Conservation (phyloP, 1,140 invertebrate species). For the Drosophila athabasca region DNA sequence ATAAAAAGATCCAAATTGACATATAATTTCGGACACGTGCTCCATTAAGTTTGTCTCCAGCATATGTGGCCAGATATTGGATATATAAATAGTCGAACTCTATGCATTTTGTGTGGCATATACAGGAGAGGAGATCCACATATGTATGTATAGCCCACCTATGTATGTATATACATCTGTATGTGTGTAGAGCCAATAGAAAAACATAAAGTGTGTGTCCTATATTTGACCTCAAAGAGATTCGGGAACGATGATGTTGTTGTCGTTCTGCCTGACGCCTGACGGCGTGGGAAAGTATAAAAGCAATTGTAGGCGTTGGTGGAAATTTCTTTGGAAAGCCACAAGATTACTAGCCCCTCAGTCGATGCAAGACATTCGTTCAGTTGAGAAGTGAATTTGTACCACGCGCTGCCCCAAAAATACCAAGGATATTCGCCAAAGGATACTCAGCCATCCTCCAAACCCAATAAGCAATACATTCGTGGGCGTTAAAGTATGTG, state of each 20-base stretch:
- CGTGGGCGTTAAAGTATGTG: conserved; percentile 46
- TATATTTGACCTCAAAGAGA: conserved; percentile 75
- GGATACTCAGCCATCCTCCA: conserved; percentile 25
- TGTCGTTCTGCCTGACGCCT: conserved; percentile 26
- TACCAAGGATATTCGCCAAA: conserved; percentile 39
- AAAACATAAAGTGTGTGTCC: conserved; percentile 57
- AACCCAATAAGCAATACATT: conserved; percentile 9
- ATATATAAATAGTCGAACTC: conserved; percentile 38
- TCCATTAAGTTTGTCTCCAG: conserved; percentile 42
- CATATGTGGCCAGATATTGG: conserved; percentile 14
- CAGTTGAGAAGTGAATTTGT: conserved; percentile 66
- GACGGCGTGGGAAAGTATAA: conserved; percentile 72
- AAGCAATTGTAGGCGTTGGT: conserved; percentile 76
- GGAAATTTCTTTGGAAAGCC: conserved; percentile 71
- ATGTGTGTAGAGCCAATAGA: conserved; percentile 1
- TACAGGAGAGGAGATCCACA: conserved; percentile 6
- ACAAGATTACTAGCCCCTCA: conserved; percentile 57
- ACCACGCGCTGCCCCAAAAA: conserved; percentile 16
- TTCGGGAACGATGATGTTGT: conserved; percentile 59
- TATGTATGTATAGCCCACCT: conserved; percentile 17
- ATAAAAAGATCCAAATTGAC: conserved; percentile 32
- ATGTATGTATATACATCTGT: conserved; percentile 1
- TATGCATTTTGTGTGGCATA: conserved; percentile 28
- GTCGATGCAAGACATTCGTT: conserved; percentile 63
- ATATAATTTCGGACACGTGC: conserved; percentile 59